Conservation (phyloP, 2,113 vertebrate species). For the Nothoprocta perdicaria region DNA sequence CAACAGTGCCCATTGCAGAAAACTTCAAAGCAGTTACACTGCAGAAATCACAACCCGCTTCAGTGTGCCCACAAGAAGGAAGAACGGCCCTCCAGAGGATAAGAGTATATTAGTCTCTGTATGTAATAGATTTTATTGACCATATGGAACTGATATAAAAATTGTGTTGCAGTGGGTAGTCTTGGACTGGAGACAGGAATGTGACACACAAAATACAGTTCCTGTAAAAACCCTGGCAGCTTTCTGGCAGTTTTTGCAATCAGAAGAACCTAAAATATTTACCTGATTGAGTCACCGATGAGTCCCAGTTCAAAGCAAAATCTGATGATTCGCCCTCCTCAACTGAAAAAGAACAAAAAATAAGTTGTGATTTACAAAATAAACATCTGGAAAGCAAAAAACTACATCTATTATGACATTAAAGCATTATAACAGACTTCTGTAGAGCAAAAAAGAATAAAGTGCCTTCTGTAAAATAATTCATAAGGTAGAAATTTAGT, state of each 20-base stretch:
- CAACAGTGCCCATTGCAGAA: slow-evolving; percentile 49
- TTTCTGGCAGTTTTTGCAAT: slow-evolving; percentile 59
- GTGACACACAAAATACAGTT: slow-evolving; percentile 71
- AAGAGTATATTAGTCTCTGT: slow-evolving; percentile 73
- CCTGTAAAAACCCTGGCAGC: slow-evolving; percentile 66
- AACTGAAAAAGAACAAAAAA: slow-evolving; percentile 82
- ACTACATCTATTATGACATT: neutral
- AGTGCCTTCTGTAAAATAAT: slow-evolving; percentile 28
- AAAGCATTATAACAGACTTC: slow-evolving; percentile 49
- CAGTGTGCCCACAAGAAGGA: slow-evolving; percentile 69
- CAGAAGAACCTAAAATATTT: slow-evolving; percentile 65
- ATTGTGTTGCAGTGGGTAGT: slow-evolving; percentile 72
- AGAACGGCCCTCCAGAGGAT: slow-evolving; percentile 58
- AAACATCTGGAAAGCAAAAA: slow-evolving; percentile 24
- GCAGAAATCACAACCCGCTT: slow-evolving; percentile 54
- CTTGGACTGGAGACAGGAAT: slow-evolving; percentile 75
- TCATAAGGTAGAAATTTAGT: neutral
- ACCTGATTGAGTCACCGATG: slow-evolving; percentile 90
- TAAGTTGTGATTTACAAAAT: slow-evolving; percentile 52
- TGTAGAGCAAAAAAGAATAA: slow-evolving; percentile 1
- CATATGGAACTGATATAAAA: slow-evolving; percentile 88
- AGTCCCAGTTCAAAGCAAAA: slow-evolving; percentile 91
- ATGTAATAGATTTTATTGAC: slow-evolving; percentile 79
- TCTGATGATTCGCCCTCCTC: slow-evolving; percentile 94
- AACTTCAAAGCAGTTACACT: slow-evolving; percentile 49